Percentiles rank a stretch among this genome's conserved stretches.
These are phyloP conservation scores for Mermis nigrescens DNA, from an alignment of 2,888 invertebrate species.

Conservation along the genomic window DNA sequence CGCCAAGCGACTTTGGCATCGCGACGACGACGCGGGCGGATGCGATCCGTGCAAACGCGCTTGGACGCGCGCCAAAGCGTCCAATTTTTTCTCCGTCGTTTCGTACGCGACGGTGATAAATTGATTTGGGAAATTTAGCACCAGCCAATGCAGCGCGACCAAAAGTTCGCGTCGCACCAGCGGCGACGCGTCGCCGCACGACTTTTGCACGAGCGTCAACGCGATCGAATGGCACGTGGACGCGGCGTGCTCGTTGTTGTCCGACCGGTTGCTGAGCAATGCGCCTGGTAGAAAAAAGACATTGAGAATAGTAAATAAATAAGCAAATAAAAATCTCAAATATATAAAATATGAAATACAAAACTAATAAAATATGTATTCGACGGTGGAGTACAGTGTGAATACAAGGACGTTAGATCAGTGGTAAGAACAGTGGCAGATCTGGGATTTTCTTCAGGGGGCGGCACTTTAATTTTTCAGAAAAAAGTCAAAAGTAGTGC, in stretches of 20 bases:
- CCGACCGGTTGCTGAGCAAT: constrained; percentile 23
- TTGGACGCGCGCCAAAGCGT: neutral
- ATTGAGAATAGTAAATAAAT: too few relatives aligned
- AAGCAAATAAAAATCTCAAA: too few relatives aligned
- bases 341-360: too few relatives aligned
- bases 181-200: constrained; percentile 62
- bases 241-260: constrained; percentile 28
- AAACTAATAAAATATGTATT: too few relatives aligned
- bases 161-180: constrained; percentile 51
- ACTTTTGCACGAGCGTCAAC: constrained; percentile 57
- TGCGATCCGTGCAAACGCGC: neutral
- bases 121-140: constrained; percentile 51
- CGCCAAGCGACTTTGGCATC: neutral
- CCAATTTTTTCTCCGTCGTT: constrained; percentile 15
- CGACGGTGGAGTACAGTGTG: too few relatives aligned
- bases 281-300: neutral
- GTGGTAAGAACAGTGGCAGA: too few relatives aligned
- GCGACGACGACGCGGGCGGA: too few relatives aligned
- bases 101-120: constrained; percentile 42
- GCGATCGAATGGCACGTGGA: constrained; percentile 74
- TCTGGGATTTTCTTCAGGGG: too few relatives aligned
- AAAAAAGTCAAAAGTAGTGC: too few relatives aligned
- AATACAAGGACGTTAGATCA: too few relatives aligned
- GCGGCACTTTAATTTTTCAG: too few relatives aligned
- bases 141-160: constrained; percentile 61